Evolutionary conservation across 2,888 invertebrate species (phyloP).

Genomic region (Limenitis camilla): DNA sequence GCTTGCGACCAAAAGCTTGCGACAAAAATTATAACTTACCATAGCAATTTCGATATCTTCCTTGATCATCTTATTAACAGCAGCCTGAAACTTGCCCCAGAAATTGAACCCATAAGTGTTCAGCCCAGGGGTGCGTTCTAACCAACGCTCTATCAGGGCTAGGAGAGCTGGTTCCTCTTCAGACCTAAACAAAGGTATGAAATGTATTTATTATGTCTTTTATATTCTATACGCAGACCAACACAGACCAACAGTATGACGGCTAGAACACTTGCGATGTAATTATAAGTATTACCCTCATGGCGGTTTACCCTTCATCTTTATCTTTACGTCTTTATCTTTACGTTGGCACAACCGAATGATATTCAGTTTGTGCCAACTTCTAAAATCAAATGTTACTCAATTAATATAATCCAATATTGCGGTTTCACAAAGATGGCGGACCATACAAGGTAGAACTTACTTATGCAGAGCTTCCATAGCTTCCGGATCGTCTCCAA

Average conservation of each 20-base stretch:
- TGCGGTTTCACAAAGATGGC: no score
- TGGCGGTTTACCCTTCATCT: neutral
- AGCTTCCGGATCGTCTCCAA: constrained; percentile 82
- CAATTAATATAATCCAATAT: no score
- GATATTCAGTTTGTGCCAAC: no score
- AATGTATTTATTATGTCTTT: no score
- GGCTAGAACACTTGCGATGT: no score
- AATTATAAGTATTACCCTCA: neutral
- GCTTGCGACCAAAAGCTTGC: no score
- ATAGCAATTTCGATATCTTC: constrained; percentile 78
- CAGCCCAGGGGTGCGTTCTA: constrained; percentile 95
- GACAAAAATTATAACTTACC: constrained; percentile 55
- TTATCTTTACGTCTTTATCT: no score
- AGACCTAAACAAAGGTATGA: constrained; percentile 76
- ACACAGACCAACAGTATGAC: no score
- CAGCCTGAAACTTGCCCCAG: constrained; percentile 90
- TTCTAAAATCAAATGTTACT: no score
- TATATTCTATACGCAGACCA: no score
- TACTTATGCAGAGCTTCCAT: constrained; percentile 67
- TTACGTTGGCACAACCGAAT: no score
- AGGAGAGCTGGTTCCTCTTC: constrained; percentile 90
- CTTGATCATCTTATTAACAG: constrained; percentile 81
- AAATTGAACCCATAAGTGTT: constrained; percentile 91
- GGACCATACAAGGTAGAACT: constrained; percentile 25
- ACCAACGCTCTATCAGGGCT: constrained; percentile 91